Percentiles rank a stretch among this genome's conserved stretches.
Conservation (phyloP, 2,113 vertebrate species). For the Coptodon bakossiorum region DNA sequence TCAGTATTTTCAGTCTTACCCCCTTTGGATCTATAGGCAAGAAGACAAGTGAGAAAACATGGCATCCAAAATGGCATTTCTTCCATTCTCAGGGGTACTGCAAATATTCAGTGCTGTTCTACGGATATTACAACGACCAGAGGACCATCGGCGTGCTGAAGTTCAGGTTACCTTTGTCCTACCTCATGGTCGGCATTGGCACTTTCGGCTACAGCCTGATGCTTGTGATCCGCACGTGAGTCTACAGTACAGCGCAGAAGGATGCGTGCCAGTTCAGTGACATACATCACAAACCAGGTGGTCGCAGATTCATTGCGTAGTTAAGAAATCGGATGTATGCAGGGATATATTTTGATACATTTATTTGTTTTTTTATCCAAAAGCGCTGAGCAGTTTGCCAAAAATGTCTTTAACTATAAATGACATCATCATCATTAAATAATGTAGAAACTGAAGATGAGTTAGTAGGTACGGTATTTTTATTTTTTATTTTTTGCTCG, state of each 20-base stretch:
- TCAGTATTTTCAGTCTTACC: not conserved
- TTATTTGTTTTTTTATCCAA: not conserved
- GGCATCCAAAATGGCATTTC: not conserved
- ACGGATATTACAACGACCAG: slow-evolving; percentile 94
- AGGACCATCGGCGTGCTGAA: slow-evolving; percentile 90
- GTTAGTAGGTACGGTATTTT: not conserved
- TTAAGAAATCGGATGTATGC: not conserved
- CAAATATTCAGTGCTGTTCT: slow-evolving; percentile 94
- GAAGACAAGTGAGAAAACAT: not conserved
- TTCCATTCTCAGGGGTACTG: slow-evolving; percentile 82
- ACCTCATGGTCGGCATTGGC: slow-evolving; percentile 94
- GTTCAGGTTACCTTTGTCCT: slow-evolving; percentile 91
- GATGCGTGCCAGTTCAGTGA: not conserved
- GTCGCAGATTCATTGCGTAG: not conserved
- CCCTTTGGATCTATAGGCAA: not conserved
- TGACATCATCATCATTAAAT: not conserved
- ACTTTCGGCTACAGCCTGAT: slow-evolving; percentile 95
- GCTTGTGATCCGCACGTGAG: slow-evolving; percentile 97
- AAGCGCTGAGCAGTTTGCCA: not conserved
- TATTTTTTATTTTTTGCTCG: not conserved
- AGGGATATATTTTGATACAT: not conserved
- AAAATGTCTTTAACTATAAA: not conserved
- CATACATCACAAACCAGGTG: not conserved
- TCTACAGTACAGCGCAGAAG: slow-evolving; percentile 16
- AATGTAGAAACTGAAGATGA: not conserved